phyloP scores from a whole-genome alignment of 2,113 vertebrate species.

The Zosterops borbonicus region DNA sequence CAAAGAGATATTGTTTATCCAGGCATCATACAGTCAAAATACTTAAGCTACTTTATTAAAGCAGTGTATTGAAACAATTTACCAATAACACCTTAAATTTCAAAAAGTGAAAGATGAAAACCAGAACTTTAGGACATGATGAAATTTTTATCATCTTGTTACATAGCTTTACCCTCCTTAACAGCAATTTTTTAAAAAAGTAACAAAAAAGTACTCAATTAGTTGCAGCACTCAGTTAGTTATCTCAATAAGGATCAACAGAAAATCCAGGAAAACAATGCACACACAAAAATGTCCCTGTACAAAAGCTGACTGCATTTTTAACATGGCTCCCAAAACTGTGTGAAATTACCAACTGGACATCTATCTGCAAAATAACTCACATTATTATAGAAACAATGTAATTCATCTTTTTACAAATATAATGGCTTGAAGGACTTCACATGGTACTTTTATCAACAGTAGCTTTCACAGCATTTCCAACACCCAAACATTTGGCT shows the following conservation, averaged over 20 bases:
- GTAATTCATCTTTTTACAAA: neutral
- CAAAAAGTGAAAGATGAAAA: neutral
- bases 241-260: neutral
- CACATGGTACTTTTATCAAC: neutral
- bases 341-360: neutral
- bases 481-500: neutral
- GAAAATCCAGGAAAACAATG: neutral
- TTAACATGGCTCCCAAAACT: neutral
- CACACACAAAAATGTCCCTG: neutral
- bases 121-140: neutral
- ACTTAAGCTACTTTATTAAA: neutral
- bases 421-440: neutral
- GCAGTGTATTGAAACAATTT: neutral
- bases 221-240: neutral
- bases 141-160: neutral
- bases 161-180: neutral
- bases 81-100: neutral
- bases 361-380: neutral
- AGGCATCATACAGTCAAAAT: neutral
- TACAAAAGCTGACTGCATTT: neutral
- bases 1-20: neutral
- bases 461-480: neutral
- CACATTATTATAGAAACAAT: neutral
- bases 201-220: neutral
- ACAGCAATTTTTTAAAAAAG: neutral